Percentiles rank a stretch among this genome's conserved stretches.
Conservation (phyloP, 2,113 vertebrate species). For the Megaceryle maxima region DNA sequence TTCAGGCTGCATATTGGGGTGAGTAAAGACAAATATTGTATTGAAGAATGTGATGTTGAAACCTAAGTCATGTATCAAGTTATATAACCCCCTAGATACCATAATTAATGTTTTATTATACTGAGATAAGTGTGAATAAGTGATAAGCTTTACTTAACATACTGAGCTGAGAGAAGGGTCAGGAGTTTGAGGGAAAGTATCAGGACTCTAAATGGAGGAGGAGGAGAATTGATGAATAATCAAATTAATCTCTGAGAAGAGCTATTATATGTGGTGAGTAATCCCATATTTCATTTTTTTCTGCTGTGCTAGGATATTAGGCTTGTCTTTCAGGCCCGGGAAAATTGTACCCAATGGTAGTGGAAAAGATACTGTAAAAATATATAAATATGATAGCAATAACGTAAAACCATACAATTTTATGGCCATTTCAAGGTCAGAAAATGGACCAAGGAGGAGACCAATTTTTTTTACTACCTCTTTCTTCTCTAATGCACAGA, state of each 20-base stretch:
- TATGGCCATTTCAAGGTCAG: not conserved
- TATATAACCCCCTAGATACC: not conserved
- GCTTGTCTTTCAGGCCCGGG: not conserved
- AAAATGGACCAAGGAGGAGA: not conserved
- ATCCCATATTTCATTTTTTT: not conserved
- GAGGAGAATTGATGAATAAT: not conserved
- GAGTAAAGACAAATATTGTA: not conserved
- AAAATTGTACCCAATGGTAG: not conserved
- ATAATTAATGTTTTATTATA: slow-evolving; percentile 52
- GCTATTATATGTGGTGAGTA: not conserved
- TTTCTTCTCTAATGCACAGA: not conserved
- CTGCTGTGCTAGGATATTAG: not conserved
- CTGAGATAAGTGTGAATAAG: slow-evolving; percentile 11
- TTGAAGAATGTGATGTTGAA: not conserved
- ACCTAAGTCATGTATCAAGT: not conserved
- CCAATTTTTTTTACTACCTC: not conserved
- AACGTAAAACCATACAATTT: not conserved
- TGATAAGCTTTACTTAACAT: slow-evolving; percentile 34
- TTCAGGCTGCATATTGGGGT: not conserved
- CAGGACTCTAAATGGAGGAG: not conserved
- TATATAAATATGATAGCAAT: not conserved
- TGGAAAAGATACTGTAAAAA: not conserved
- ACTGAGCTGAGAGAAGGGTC: not conserved
- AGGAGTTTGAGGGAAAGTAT: not conserved
- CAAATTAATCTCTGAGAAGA: not conserved